Percentiles rank a stretch among this genome's conserved stretches.
Evolutionary conservation across 2,888 invertebrate species (phyloP).

Genomic region (Calliopum simillimum): DNA sequence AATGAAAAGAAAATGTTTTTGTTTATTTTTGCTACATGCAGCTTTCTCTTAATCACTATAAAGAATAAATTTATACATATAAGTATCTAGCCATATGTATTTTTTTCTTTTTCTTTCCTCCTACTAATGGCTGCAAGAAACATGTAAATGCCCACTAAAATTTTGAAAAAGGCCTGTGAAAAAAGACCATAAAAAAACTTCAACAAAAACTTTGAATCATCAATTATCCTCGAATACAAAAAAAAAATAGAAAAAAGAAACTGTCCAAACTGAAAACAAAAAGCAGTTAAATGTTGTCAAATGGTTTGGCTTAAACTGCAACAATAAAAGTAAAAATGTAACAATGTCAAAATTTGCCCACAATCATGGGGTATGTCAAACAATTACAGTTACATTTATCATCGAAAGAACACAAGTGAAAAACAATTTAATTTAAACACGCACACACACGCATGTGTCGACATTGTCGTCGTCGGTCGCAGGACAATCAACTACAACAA

Average conservation of each 20-base stretch:
- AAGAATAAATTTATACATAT: too few species aligned
- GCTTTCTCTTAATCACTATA: too few species aligned
- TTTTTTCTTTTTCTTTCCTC: too few species aligned
- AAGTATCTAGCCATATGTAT: too few species aligned
- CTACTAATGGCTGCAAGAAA: too few species aligned
- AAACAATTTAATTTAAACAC: conserved; percentile 14
- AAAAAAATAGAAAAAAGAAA: not conserved
- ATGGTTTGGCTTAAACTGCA: not conserved
- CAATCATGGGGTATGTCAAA: conserved; percentile 25
- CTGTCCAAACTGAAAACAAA: not conserved
- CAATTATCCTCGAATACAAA: not conserved
- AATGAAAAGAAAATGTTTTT: too few species aligned
- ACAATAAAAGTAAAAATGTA: conserved; percentile 10
- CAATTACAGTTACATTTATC: conserved; percentile 36
- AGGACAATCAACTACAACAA: not conserved
- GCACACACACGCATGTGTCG: not conserved
- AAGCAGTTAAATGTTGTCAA: conserved; percentile 9
- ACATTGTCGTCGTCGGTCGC: not conserved
- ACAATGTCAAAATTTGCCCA: conserved; percentile 9
- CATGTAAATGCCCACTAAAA: too few species aligned
- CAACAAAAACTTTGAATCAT: not conserved
- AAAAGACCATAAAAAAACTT: too few species aligned
- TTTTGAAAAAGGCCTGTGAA: too few species aligned
- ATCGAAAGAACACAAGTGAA: not conserved
- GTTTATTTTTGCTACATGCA: too few species aligned